Base-by-base conservation (phyloP, 2,113 vertebrate species). In the Grantiella picta region DNA sequence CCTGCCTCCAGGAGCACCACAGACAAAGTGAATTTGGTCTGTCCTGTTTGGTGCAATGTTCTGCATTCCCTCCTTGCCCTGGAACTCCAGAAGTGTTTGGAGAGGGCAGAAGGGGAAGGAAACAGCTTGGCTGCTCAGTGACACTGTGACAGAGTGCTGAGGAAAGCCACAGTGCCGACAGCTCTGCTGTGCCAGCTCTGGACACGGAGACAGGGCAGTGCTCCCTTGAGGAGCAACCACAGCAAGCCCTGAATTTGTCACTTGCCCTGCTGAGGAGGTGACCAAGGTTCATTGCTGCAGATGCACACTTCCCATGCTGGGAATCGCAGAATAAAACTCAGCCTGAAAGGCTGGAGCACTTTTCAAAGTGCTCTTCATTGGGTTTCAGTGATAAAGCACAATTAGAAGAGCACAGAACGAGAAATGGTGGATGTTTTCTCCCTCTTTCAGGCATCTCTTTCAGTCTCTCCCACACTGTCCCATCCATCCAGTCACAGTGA, bases 211-310 rank as follows among this genome's bases (percentile, higher is more conserved):
- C 57, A 85, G 61, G 63, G 89, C 57, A 47, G 42, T 0, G 0
- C 28, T 11, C 64, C 78, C 36, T 33, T 9, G 11, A 21, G 10
- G 49, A 70, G 60, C 60, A 66, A 31, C 10, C 50, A 33, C 49
- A 82, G 53, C 38, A 76, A 79, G 22, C 31, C 65, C 47, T 3
- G 29, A 64, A 63, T 15, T 84, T 85, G 70, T 27, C 31, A 38
- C 5, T 27, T 15, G 20, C 28, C 65, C 15, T 6, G 33, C 47
- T 6, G 50, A 91, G 73, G 78, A 84, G 86, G 40, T 78, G 82
- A 88, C 23, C 14, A 4, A 54, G 71, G 87, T 63, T 95, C 85
- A 94, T 38, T 56, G 76, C 60, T 15, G 36, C 94, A 88, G 84
- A 47, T 53, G 78, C 52, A 94, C 79, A 11, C 23, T 64, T 61